phyloP scores from a whole-genome alignment of 2,113 vertebrate genomes.

The Noturus placidus region DNA sequence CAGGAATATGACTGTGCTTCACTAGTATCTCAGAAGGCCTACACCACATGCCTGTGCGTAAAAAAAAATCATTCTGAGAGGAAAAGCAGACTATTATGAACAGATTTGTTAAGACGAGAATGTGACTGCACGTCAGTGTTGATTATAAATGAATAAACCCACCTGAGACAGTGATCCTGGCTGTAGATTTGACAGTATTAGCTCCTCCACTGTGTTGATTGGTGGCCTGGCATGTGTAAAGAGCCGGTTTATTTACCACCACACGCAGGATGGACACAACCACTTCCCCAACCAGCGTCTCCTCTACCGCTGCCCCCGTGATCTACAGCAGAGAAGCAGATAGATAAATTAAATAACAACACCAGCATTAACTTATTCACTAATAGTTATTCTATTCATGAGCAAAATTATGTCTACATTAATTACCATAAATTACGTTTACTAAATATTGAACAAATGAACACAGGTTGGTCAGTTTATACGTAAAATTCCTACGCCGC shows the following conservation, averaged over 20 bases:
- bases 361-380: neutral
- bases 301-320: conserved; percentile 81
- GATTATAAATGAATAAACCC: neutral
- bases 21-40: neutral
- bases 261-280: conserved; percentile 85
- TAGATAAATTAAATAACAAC: neutral
- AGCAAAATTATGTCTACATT: neutral
- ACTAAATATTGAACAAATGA: neutral
- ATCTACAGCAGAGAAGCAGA: conserved; percentile 69
- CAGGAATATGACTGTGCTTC: neutral
- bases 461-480: neutral
- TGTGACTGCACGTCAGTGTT: neutral
- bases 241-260: conserved; percentile 82
- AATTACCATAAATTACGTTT: neutral
- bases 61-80: neutral
- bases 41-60: neutral
- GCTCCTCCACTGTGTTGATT: conserved; percentile 91
- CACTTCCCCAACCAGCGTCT: conserved; percentile 83
- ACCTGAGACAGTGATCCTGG: conserved; percentile 87
- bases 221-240: conserved; percentile 91
- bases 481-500: neutral
- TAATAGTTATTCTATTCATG: neutral
- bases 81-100: neutral
- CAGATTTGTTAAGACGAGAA: neutral
- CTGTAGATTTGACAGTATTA: conserved; percentile 87